A percentile compares a stretch with the other conserved stretches of the same genome.
These are phyloP conservation scores for Homarus americanus DNA, from an alignment of 1,140 invertebrate genomes.

Conservation along the genomic window DNA sequence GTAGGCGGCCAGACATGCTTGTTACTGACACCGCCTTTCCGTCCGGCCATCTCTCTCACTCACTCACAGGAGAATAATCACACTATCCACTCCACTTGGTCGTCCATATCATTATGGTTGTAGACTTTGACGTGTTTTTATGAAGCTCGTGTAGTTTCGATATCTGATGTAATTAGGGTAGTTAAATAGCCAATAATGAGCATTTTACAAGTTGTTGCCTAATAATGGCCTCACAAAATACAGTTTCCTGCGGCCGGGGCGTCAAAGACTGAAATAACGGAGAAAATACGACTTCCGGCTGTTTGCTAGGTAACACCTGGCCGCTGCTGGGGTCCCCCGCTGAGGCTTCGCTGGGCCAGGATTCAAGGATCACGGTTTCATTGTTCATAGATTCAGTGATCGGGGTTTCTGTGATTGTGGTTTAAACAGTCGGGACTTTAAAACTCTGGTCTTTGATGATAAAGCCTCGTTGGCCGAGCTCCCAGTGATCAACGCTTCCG, in stretches of 20 bases:
- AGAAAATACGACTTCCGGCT: conserved; percentile 57
- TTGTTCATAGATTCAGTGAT: too few relatives aligned
- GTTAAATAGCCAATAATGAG: conserved; percentile 7
- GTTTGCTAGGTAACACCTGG: conserved; percentile 1
- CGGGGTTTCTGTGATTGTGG: too few relatives aligned
- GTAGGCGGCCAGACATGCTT: background rate
- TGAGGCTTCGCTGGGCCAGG: too few relatives aligned
- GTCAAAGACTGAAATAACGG: conserved; percentile 46
- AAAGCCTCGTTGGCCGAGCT: too few relatives aligned
- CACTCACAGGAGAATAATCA: too few relatives aligned
- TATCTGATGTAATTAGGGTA: background rate
- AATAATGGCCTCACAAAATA: conserved; percentile 55
- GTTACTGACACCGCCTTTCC: background rate
- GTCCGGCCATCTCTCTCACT: background rate
- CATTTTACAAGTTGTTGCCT: conserved; percentile 36
- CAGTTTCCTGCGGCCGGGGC: conserved; percentile 38
- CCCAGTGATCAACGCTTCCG: too few relatives aligned
- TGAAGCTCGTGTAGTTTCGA: background rate
- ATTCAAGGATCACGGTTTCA: too few relatives aligned
- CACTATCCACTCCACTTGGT: too few relatives aligned
- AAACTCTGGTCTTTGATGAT: too few relatives aligned
- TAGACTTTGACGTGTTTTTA: background rate
- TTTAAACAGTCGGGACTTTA: too few relatives aligned
- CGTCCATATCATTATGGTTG: too few relatives aligned
- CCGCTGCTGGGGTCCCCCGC: background rate